Evolutionary conservation across 35 echinoderm and acorn worm genomes (phyloP).

Genomic region (Amphiura filiformis): DNA sequence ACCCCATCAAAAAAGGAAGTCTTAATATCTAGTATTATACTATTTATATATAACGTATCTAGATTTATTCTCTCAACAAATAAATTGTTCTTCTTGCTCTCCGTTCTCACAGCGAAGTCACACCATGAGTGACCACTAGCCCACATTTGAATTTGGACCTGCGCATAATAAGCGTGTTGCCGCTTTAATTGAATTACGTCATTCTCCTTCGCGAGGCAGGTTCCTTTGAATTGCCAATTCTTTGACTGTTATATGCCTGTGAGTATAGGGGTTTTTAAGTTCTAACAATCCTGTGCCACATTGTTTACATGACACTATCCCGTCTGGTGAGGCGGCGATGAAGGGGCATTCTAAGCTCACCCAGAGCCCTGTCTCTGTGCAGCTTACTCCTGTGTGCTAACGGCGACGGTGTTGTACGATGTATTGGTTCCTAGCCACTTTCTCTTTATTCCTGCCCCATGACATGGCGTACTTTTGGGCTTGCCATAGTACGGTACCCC

Average conservation of each 20-base stretch:
- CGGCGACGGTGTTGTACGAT: constrained; percentile 21
- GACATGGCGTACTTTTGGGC: neutral
- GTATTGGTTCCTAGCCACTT: constrained; percentile 53
- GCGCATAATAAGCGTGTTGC: constrained; percentile 34
- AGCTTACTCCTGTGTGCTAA: constrained; percentile 32
- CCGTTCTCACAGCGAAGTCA: constrained; percentile 12
- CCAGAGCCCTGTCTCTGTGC: constrained; percentile 43
- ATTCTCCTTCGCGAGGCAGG: constrained; percentile 20
- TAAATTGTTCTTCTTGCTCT: constrained; percentile 6
- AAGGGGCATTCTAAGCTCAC: constrained; percentile 29
- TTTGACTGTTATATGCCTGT: constrained; percentile 17
- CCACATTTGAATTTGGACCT: constrained; percentile 15
- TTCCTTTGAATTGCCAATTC: constrained; percentile 11
- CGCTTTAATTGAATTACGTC: constrained; percentile 19
- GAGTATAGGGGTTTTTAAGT: constrained; percentile 51
- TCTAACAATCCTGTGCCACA: constrained; percentile 45
- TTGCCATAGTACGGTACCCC: constrained; percentile 13
- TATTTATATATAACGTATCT: neutral
- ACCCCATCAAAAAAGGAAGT: neutral
- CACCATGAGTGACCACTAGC: neutral
- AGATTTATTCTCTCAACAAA: constrained; percentile 2
- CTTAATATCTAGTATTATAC: neutral
- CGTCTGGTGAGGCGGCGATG: constrained; percentile 57
- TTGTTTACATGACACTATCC: constrained; percentile 43
- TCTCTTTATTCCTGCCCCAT: constrained; percentile 1